Conservation (phyloP, 35 echinoderm and acorn worm genomes). For the Chiridota heheva region DNA sequence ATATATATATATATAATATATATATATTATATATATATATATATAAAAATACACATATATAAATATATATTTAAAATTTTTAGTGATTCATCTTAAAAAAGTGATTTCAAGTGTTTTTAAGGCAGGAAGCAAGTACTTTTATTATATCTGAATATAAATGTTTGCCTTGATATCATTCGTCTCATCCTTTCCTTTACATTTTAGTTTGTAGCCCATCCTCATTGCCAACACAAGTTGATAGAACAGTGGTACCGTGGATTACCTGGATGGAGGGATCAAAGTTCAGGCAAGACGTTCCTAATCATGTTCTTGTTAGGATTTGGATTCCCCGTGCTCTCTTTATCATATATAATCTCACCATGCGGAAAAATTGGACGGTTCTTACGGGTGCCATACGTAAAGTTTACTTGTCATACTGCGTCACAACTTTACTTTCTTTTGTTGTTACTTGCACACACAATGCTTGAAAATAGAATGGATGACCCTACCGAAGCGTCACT, state of each 20-base stretch:
- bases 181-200: not conserved
- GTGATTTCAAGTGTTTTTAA: no score
- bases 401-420: conserved; percentile 95
- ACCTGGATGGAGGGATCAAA: conserved; percentile 88
- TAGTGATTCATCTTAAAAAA: no score
- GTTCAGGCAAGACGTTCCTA: conserved; percentile 36
- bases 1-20: no score
- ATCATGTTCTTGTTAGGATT: conserved; percentile 80
- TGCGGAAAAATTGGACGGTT: conserved; percentile 67
- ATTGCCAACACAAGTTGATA: conserved; percentile 95
- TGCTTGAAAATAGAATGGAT: conserved; percentile 41
- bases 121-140: no score
- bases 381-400: conserved; percentile 89
- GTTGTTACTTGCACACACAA: conserved; percentile 78
- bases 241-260: conserved; percentile 95
- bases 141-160: no score
- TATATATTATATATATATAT: no score
- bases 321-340: conserved; percentile 76
- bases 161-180: no score
- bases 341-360: conserved; percentile 81
- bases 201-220: conserved; percentile 98
- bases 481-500: not conserved
- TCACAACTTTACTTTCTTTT: conserved; percentile 86
- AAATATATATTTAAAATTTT: no score
- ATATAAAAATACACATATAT: no score